Evolutionary conservation across 2,888 invertebrate genomes (phyloP).

Genomic region (Rhogogaster chlorosoma): DNA sequence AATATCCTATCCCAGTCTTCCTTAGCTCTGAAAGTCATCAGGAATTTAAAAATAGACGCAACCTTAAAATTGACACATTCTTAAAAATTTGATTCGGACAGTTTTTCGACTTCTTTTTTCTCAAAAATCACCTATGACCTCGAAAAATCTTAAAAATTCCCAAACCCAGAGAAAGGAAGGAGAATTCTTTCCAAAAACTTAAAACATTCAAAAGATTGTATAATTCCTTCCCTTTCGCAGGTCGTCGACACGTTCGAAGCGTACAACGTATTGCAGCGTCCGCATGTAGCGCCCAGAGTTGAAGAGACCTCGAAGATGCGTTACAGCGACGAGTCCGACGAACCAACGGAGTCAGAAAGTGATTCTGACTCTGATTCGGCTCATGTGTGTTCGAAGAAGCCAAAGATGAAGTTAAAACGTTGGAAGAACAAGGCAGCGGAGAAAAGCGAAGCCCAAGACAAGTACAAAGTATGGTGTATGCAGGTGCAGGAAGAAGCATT

Average conservation of each 20-base stretch:
- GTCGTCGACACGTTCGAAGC: slow-evolving; percentile 70
- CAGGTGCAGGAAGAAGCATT: slow-evolving; percentile 88
- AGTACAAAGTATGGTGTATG: slow-evolving; percentile 89
- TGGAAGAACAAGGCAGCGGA: slow-evolving; percentile 71
- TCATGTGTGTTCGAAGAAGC: slow-evolving; percentile 79
- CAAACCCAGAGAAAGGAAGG: neutral
- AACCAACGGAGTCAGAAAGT: slow-evolving; percentile 80
- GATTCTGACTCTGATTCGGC: slow-evolving; percentile 82
- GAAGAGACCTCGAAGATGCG: slow-evolving; percentile 78
- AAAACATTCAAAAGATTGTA: slow-evolving; percentile 54
- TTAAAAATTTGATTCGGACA: neutral
- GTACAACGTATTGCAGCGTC: slow-evolving; percentile 73
- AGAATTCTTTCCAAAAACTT: neutral
- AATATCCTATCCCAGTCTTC: neutral
- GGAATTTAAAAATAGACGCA: neutral
- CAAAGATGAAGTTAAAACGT: slow-evolving; percentile 79
- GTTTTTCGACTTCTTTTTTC: neutral
- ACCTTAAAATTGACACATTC: neutral
- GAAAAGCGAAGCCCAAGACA: slow-evolving; percentile 78
- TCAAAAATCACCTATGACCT: no score
- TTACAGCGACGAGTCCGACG: slow-evolving; percentile 81
- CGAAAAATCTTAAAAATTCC: no score
- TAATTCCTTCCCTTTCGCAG: slow-evolving; percentile 58
- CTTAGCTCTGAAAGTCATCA: neutral
- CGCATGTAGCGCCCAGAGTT: slow-evolving; percentile 62